Conservation (phyloP, 2,113 vertebrate genomes). For the Canis aureus region DNA sequence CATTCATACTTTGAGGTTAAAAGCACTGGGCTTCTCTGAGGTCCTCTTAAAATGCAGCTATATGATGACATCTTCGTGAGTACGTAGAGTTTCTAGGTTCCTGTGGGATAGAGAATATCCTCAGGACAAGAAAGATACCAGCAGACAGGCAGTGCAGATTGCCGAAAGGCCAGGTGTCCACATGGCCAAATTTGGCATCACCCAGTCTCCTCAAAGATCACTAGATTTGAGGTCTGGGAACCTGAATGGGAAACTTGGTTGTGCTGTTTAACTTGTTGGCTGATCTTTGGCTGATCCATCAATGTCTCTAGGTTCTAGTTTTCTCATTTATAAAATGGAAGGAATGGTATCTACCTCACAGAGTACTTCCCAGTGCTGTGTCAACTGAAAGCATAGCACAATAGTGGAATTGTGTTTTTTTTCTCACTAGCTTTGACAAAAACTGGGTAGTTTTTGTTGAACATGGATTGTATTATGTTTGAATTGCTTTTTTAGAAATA, state of each 20-base stretch:
- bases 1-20: not conserved
- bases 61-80: not conserved
- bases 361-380: no score
- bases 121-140: not conserved
- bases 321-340: not conserved
- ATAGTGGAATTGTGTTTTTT: not conserved
- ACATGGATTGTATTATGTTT: not conserved
- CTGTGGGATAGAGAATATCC: not conserved
- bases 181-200: not conserved
- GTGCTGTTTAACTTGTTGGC: not conserved
- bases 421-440: not conserved
- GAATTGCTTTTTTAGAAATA: constrained; percentile 29
- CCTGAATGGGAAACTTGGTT: not conserved
- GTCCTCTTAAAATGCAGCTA: not conserved
- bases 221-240: not conserved
- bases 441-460: not conserved
- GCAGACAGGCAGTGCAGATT: no score
- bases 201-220: not conserved
- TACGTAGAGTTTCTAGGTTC: not conserved
- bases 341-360: accelerated
- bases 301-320: not conserved
- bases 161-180: accelerated
- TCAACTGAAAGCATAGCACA: accelerated
- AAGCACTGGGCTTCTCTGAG: not conserved
- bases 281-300: not conserved